Base-by-base conservation (phyloP, 2,797 vertebrate species). In the Tokudaia tokunoshimensis region DNA sequence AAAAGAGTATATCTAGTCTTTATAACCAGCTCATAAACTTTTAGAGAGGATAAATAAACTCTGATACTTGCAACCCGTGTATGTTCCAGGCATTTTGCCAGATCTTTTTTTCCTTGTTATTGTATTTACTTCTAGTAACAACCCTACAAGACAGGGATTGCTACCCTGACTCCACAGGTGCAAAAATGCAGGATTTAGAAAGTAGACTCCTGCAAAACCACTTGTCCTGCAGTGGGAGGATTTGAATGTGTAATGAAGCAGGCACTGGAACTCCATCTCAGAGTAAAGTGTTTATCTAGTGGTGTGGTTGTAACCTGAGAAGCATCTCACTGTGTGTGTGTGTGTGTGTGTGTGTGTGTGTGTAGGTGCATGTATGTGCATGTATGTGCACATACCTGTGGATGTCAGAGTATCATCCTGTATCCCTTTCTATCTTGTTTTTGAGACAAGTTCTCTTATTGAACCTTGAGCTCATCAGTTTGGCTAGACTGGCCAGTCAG, bases 11-110 rank as follows among this genome's bases (percentile, higher is more conserved):
- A 57, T 92, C 82, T 97, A 93, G 59, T 65, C 59, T 94, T 95
- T 89, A 81, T 95, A 89, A 91, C 52, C 81, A 95, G 86, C 79
- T 93, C 95, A 75, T 94, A 96, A 89, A 89, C 70, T 83, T 94
- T 95, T 89, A 75, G 75, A 93, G 94, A 87, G 57, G 75, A 75
- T 93, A 91, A 95, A 94, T 90, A 79, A 83, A 82, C 95, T 86
- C 89, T 93, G 75, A 75, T n/a, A 89, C 85, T 82, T 75, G 90
- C 89, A 87, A 75, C 50, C 37, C 59, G 79, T 37, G 78, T 78
- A 2, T 63, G 70, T 85, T 70, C 63, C 17, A 79, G 96, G 95
- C 93, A 37, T 79, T 91, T 67, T 91, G 86, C 92, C 92, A 93
- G 94, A 50, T 6, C 61, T 82, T 89, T 89, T 96, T 95, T 61